Conservation (phyloP, 1,140 invertebrate species). For the Trichonephila clavipes region DNA sequence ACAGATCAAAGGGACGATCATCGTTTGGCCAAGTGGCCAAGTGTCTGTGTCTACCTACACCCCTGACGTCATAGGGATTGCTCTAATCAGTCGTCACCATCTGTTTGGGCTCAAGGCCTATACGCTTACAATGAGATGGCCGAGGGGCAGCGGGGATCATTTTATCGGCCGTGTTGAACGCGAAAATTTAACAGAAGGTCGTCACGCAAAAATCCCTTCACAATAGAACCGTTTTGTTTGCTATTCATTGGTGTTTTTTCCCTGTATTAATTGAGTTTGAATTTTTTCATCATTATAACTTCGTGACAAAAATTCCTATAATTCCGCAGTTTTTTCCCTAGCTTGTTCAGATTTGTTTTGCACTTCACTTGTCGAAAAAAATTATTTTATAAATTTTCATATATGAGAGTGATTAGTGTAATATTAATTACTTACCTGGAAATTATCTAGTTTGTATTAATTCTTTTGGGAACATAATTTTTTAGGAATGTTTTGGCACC, state of each 20-base stretch:
- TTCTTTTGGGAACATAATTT: too few species aligned
- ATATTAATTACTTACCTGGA: too few species aligned
- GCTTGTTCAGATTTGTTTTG: too few species aligned
- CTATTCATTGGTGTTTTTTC: background rate
- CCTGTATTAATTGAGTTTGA: conserved; percentile 65
- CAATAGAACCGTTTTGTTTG: conserved; percentile 37
- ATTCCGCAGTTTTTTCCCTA: background rate
- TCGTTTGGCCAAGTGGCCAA: conserved; percentile 72
- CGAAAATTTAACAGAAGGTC: conserved; percentile 72
- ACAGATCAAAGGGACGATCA: conserved; percentile 68
- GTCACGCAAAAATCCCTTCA: conserved; percentile 41
- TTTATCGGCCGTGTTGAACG: conserved; percentile 63
- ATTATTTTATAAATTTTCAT: too few species aligned
- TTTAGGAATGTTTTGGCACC: too few species aligned
- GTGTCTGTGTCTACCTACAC: conserved; percentile 52
- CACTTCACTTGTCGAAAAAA: too few species aligned
- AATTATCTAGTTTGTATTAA: too few species aligned
- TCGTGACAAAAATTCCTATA: background rate
- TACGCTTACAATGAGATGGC: conserved; percentile 20
- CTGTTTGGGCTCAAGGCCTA: conserved; percentile 68
- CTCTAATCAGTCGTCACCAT: conserved; percentile 76
- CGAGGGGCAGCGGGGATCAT: conserved; percentile 47
- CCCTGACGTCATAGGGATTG: conserved; percentile 72
- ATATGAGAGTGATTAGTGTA: too few species aligned
- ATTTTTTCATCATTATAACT: background rate